phyloP scores from a whole-genome alignment of 1,140 invertebrate genomes.

The Aphelenchoides fujianensis region DNA sequence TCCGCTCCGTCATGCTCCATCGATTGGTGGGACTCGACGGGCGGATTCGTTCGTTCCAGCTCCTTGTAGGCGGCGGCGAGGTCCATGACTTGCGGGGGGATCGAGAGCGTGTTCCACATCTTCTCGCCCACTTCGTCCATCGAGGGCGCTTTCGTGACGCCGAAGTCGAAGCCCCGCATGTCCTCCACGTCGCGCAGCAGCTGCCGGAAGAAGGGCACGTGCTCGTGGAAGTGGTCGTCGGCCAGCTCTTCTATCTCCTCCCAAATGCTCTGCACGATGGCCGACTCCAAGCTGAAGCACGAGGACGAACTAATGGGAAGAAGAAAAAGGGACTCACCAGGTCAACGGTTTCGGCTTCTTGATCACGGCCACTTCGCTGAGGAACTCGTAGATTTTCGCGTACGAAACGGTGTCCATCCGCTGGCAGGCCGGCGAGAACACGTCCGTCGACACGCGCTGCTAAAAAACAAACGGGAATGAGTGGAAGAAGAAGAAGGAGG shows the following conservation, averaged over 20 bases:
- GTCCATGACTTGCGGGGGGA: background rate
- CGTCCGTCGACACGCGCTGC: background rate
- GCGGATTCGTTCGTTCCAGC: too few relatives aligned
- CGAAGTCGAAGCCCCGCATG: background rate
- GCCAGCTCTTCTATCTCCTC: background rate
- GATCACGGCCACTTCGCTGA: background rate
- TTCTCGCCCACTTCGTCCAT: background rate
- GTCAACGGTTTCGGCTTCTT: conserved; percentile 4
- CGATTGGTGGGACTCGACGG: too few relatives aligned
- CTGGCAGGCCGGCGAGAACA: background rate
- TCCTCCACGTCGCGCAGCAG: background rate
- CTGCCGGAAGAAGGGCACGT: background rate
- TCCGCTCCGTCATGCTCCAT: too few relatives aligned
- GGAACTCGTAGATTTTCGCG: conserved; percentile 3
- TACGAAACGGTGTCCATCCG: background rate
- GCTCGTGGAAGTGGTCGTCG: conserved; percentile 4
- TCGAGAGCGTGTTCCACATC: background rate
- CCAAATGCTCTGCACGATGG: background rate
- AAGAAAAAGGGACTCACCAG: background rate
- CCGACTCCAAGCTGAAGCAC: conserved; percentile 3
- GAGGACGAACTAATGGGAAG: background rate
- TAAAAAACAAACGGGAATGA: background rate
- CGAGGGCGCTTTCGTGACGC: background rate
- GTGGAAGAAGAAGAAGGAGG: background rate
- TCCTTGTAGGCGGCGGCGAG: too few relatives aligned